These are phyloP conservation scores for Dasypus novemcinctus DNA, from an alignment of 2,113 vertebrate species.

Conservation along the genomic window DNA sequence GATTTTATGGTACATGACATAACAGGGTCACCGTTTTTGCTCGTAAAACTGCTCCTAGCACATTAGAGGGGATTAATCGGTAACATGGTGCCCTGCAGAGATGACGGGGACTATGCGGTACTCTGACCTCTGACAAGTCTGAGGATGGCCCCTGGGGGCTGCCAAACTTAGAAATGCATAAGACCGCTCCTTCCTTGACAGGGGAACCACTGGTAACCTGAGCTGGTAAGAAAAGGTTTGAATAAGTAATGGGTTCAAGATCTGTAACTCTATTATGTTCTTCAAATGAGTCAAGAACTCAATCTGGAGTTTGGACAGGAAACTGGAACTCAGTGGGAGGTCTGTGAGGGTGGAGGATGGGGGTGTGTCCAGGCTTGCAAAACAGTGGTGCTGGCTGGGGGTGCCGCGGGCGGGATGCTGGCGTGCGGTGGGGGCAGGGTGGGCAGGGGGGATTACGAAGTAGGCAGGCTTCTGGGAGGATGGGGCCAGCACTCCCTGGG, in stretches of 20 bases:
- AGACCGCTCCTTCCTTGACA: background rate
- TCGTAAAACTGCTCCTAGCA: constrained; percentile 6
- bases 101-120: background rate
- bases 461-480: constrained; percentile 18
- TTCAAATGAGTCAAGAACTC: constrained; percentile 44
- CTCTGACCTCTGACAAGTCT: background rate
- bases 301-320: constrained; percentile 57
- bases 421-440: too few species aligned
- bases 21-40: background rate
- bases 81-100: background rate
- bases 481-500: background rate
- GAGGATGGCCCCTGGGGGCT: background rate
- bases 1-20: background rate
- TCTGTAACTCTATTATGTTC: background rate
- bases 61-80: background rate
- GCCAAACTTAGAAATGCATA: background rate
- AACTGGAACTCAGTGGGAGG: constrained; percentile 72
- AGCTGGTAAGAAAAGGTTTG: background rate
- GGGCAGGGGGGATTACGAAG: background rate
- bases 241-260: background rate
- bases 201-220: background rate
- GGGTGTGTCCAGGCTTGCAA: constrained; percentile 47
- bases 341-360: constrained; percentile 49
- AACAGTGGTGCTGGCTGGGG: constrained; percentile 44
- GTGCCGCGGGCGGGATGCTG: too few species aligned